These are phyloP conservation scores for Thymallus thymallus DNA, from an alignment of 2,113 vertebrate genomes.

Conservation along the genomic window DNA sequence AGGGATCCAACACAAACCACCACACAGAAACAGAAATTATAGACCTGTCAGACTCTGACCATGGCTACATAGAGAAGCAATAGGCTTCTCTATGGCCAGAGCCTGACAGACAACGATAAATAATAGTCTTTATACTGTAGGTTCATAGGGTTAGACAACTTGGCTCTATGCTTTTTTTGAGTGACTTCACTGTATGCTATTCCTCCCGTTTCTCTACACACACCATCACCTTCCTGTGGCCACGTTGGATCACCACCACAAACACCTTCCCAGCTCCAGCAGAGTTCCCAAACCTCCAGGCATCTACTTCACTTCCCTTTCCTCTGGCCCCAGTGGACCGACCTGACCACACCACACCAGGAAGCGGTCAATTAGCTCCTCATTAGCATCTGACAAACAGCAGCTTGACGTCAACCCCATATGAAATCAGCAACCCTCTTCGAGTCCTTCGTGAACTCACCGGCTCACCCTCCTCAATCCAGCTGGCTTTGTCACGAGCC, in stretches of 20 bases:
- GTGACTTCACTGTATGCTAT: background rate
- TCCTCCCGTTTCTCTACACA: conserved; percentile 9
- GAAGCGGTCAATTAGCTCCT: conserved; percentile 57
- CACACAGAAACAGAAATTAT: no score
- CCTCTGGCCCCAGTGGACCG: background rate
- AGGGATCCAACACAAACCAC: no score
- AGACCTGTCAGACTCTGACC: no score
- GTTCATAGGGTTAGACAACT: background rate
- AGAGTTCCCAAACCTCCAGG: background rate
- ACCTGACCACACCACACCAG: conserved; percentile 24
- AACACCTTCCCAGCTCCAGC: conserved; percentile 17
- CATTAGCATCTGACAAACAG: conserved; percentile 33
- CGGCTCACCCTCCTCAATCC: background rate
- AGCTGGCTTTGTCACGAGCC: background rate
- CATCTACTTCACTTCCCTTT: conserved; percentile 10
- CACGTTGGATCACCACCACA: conserved; percentile 22
- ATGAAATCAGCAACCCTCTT: conserved; percentile 5
- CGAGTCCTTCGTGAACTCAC: conserved; percentile 31
- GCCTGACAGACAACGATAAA: background rate
- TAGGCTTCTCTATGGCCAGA: no score
- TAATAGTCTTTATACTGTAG: background rate
- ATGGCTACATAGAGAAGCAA: no score
- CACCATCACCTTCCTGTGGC: conserved; percentile 8
- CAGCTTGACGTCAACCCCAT: conserved; percentile 34
- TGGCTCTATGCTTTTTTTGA: background rate